These are phyloP conservation scores for Diarsia dahlii DNA, from an alignment of 2,888 invertebrate genomes.

Conservation along the genomic window DNA sequence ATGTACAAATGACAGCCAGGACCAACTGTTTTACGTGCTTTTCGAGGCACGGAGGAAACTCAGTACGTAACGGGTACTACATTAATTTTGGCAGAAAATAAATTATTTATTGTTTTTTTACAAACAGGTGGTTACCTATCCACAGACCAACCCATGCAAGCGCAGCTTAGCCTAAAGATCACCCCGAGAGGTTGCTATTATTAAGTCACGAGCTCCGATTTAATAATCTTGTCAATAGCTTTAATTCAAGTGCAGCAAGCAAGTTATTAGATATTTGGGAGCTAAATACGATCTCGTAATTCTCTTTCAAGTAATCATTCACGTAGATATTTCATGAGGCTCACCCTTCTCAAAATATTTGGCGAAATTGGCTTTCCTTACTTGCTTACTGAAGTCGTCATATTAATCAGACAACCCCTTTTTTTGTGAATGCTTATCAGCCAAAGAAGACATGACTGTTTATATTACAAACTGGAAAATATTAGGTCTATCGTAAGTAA, in stretches of 20 bases:
- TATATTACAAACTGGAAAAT: not conserved
- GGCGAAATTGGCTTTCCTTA: constrained; percentile 18
- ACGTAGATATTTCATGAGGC: constrained; percentile 19
- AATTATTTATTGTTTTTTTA: no score
- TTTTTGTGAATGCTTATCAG: constrained; percentile 17
- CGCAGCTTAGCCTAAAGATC: no score
- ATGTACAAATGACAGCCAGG: no score
- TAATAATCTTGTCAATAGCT: constrained; percentile 34
- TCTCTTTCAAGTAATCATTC: constrained; percentile 3
- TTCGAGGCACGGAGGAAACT: no score
- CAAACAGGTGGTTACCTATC: no score
- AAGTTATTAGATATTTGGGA: not conserved
- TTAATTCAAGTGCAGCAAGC: constrained; percentile 17
- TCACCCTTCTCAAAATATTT: constrained; percentile 34
- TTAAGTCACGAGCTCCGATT: not conserved
- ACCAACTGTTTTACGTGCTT: no score
- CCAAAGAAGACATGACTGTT: not conserved
- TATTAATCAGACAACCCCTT: constrained; percentile 15
- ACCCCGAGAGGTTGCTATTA: no score
- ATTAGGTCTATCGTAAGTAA: not conserved
- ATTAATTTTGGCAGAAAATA: no score
- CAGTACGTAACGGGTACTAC: no score
- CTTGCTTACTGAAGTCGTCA: constrained; percentile 14
- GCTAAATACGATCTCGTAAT: constrained; percentile 1
- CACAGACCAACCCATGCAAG: no score